Evolutionary conservation across 2,113 vertebrate species (phyloP), one percentile per base, ranked within the genome.

Genomic region (Tichodroma muraria): DNA sequence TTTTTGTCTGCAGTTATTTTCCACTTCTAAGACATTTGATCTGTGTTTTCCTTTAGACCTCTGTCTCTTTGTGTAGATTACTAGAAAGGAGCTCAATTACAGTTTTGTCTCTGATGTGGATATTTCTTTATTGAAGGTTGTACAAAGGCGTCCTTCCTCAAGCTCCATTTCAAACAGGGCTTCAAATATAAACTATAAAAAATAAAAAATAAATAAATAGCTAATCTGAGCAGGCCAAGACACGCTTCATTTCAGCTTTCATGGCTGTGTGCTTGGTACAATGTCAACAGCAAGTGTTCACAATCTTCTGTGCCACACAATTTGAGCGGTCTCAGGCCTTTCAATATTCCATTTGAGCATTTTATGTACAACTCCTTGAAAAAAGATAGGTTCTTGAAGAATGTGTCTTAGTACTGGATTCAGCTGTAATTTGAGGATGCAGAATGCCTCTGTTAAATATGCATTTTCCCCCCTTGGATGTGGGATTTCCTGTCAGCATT

Each of bases 41-140:
- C 94, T 88, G 8, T 69, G 75, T 84, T 93, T 90, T 87, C 73
- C 80, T 79, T 87, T 81, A 93, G 84, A 87, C 73, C 78, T 91
- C 80, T 94, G 78, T 47, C 59, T 76, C 59, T 93, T 54, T 81
- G 54, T 72, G 65, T 69, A 82, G 91, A 89, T 95, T 92, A 87
- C 63, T 61, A 82, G 78, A 85, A 94, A 87, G 84, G 59, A 89
- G 49, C 59, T 95, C 61, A 94, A 87, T 92, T 93, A 93, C 89
- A 64, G 5, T 92, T 94, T 94, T 91, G 65, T 77, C 83, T 97
- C 78, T 94, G 95, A 90, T 92, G 75, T 94, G 89, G 78, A 85
- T 95, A 81, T 93, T 94, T 90, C 84, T 81, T 71, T 57, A 82
- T 57, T 82, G 89, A 89, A 90, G 78, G 82, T 47, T 95, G 63